Evolutionary conservation across 2,113 vertebrate genomes (phyloP), one percentile per base, ranked within the genome.

Genomic region (Equus quagga): DNA sequence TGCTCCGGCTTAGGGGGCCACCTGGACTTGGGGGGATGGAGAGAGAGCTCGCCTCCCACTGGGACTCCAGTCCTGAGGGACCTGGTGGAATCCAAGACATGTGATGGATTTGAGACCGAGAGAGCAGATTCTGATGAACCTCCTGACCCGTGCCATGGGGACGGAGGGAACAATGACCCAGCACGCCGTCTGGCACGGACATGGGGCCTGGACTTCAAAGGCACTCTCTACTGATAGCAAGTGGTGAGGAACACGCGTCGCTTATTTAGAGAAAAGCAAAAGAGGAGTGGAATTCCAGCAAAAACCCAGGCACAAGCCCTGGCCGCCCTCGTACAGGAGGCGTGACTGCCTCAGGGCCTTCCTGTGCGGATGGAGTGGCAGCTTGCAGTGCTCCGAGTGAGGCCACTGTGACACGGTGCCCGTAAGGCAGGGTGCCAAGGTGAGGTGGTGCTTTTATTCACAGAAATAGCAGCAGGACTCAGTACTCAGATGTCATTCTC

Each of bases 101-200:
- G 0, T 8, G 15, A 2, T 6, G 17, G 41, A 17, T 36, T n/a
- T 2, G 1, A 26, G 85, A 51, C 31, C 24, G 11, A 8, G 56
- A 23, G 23, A 46, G 58, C 14, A 26, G 46, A 44, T 23, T 65
- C 13, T 67, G 58, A 13, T 54, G 8, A 24, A 8, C 9, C 46
- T 24, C 78, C 79, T 2, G 12, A 33, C 56, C 9, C 0, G 26
- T 36, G 21, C 72, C 54, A 44, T 3, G 4, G 3, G 36, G 28
- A 0, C 0, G 12, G 28, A 4, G 14, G 33, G 23, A 3, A 44
- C 5, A 1, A 5, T 1, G 8, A 0, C 19, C n/a, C 1, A 10
- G 2, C 62, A 3, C 0, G 0, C 60, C 0, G 0, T 15, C 79
- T 9, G 24, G 84, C 28, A 9, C 0, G 79, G 80, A 31, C 33